Evolutionary conservation across 1,140 invertebrate genomes (phyloP).

Genomic region (Euwallacea fornicatus): DNA sequence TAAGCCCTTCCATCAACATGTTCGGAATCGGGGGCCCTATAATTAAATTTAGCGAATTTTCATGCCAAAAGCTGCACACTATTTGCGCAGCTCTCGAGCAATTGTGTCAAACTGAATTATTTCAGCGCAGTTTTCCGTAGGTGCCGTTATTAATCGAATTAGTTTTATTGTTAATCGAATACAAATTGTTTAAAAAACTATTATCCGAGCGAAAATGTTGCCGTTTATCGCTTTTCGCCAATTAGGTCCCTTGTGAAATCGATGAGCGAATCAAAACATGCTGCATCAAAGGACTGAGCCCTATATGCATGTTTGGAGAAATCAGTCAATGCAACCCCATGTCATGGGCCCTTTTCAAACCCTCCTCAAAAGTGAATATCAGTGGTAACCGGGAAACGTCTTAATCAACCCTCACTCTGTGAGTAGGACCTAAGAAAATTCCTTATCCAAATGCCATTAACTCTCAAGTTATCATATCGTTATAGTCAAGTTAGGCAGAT

Average conservation of each 20-base stretch:
- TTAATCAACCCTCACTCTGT: neutral
- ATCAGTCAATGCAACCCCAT: neutral
- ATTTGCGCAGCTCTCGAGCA: slow-evolving; percentile 9
- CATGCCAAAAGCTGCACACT: slow-evolving; percentile 12
- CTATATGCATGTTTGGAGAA: neutral
- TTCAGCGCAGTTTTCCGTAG: neutral
- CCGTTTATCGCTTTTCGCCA: slow-evolving; percentile 1
- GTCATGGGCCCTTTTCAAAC: no score
- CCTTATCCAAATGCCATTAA: slow-evolving; percentile 18
- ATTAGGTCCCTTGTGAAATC: slow-evolving; percentile 1
- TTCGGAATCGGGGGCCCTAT: neutral
- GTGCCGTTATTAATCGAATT: neutral
- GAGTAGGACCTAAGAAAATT: slow-evolving; percentile 4
- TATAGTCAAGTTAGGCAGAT: slow-evolving; percentile 3
- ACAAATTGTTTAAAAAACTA: slow-evolving; percentile 14
- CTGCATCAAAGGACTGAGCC: neutral
- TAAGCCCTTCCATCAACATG: no score
- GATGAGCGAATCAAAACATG: neutral
- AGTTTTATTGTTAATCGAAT: slow-evolving; percentile 12
- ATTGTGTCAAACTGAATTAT: slow-evolving; percentile 14
- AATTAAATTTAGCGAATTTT: slow-evolving; percentile 24
- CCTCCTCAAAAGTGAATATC: neutral
- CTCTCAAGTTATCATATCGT: slow-evolving; percentile 25
- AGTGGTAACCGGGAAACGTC: neutral
- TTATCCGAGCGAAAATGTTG: neutral